Base-by-base conservation (phyloP, 2,113 vertebrate species). In the Sphaerodactylus townsendi region DNA sequence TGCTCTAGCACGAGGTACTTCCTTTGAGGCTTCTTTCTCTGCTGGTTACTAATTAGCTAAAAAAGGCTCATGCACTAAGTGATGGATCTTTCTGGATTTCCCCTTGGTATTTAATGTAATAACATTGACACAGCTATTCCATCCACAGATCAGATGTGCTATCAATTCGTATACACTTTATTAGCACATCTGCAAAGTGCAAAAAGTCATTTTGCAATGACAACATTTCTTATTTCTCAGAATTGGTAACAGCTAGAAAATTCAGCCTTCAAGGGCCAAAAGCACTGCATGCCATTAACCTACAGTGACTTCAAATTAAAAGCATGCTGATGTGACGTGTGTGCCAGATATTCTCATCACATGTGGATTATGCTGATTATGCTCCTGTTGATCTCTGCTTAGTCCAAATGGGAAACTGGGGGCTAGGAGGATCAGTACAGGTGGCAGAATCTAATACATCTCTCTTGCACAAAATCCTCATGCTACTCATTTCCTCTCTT, bases 151-250 rank as follows among this genome's bases (percentile, higher is more conserved):
- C 48, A 11, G 48, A 77, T 35, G 28, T 70, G 74, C 30, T 71
- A 66, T 73, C 65, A 70, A 33, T 13, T 50, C 64, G 41, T 30
- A 46, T 33, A 21, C 73, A 41, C 44, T 77, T 23, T 77, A 56
- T 84, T 84, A 77, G 74, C 35, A 77, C 7, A 35, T n/a, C 46
- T 77, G 64, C 35, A 68, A 77, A 41, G 30, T 69, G 10, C 82
- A 76, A 30, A 44, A 35, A 70, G 30, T 15, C 19, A n/a, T 44
- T 14, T 23, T 56, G 74, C 33, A 23, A 10, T 50, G 35, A 44
- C 9, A 59, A n/a, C 28, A 4, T 35, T 50, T 37, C 62, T 41
- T 62, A 28, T 74, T 65, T 35, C 14, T 35, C 25, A 21, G 25
- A 77, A 33, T 3, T 15, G 37, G 44, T 59, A 25, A n/a, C 23